These are phyloP conservation scores for Aleiodes alternator DNA, from an alignment of 2,888 invertebrate genomes.

Conservation along the genomic window DNA sequence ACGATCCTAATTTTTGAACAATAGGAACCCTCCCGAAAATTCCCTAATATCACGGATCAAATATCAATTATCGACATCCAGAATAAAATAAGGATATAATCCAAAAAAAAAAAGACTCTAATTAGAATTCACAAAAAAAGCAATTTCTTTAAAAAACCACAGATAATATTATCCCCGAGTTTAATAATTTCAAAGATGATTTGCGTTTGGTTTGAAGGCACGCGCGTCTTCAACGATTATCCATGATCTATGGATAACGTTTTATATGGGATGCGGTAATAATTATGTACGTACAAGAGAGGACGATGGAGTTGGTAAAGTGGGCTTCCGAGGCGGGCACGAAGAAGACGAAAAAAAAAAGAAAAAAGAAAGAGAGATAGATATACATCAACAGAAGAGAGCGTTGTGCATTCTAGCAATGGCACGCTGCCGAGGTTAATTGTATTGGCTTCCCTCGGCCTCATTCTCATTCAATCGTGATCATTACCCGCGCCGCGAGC, in stretches of 20 bases:
- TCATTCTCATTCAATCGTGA: conserved; percentile 74
- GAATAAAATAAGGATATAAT: too few relatives aligned
- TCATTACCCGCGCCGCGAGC: conserved; percentile 69
- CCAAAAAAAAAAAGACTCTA: too few relatives aligned
- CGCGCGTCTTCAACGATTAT: conserved; percentile 57
- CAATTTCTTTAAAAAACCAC: neutral
- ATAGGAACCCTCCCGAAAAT: too few relatives aligned
- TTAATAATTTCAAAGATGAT: conserved; percentile 10
- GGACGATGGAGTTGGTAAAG: conserved; percentile 46
- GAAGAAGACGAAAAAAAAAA: conserved; percentile 34
- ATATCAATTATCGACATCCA: too few relatives aligned
- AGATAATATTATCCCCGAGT: conserved; percentile 6
- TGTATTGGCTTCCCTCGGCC: conserved; percentile 70
- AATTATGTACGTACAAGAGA: conserved; percentile 60
- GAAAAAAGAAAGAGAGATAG: conserved; percentile 13
- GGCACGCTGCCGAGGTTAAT: conserved; percentile 70
- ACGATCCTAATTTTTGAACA: too few relatives aligned
- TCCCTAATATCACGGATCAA: too few relatives aligned
- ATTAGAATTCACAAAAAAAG: too few relatives aligned
- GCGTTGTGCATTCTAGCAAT: conserved; percentile 64
- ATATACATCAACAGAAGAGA: conserved; percentile 47
- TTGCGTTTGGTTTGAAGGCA: conserved; percentile 39
- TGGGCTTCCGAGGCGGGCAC: conserved; percentile 47
- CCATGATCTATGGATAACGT: conserved; percentile 61
- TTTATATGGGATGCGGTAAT: conserved; percentile 62